A percentile compares a stretch with the other conserved stretches of the same genome.
These are phyloP conservation scores for Gisinianus flammeolus DNA, from an alignment of 2,888 invertebrate genomes.

Conservation along the genomic window DNA sequence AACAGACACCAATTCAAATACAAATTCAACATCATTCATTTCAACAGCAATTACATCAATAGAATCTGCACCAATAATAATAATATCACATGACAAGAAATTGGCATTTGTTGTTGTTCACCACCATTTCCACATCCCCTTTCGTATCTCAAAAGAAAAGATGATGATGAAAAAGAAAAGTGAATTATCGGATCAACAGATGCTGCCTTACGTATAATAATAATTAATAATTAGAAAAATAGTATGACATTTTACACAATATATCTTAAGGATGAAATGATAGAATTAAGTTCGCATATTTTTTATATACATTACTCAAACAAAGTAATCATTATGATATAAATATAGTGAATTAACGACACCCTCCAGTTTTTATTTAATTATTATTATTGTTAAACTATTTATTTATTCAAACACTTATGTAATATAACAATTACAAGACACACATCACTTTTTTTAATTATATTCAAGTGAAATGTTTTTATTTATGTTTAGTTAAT, in stretches of 20 bases:
- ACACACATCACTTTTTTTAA: too few relatives aligned
- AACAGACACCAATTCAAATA: constrained; percentile 16
- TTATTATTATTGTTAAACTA: not conserved
- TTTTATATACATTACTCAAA: not conserved
- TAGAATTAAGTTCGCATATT: not conserved
- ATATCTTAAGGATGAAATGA: not conserved
- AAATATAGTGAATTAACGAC: not conserved
- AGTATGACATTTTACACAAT: not conserved
- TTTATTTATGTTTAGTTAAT: too few relatives aligned
- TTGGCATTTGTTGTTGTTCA: not conserved
- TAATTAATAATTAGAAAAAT: not conserved
- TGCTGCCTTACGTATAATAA: not conserved
- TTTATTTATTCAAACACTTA: not conserved
- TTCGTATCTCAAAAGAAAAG: not conserved
- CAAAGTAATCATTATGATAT: not conserved
- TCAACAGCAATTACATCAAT: constrained; percentile 3
- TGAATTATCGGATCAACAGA: not conserved
- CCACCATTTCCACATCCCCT: not conserved
- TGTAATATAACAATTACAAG: not conserved
- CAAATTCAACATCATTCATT: constrained; percentile 32
- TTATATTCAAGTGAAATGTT: not conserved
- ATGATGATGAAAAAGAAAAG: not conserved
- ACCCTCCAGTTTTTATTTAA: not conserved
- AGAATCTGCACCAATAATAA: not conserved
- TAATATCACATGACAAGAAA: not conserved